Percentiles rank a stretch among this genome's conserved stretches.
These are phyloP conservation scores for Poeciliopsis turneri DNA, from an alignment of 2,797 vertebrate genomes.

Conservation along the genomic window DNA sequence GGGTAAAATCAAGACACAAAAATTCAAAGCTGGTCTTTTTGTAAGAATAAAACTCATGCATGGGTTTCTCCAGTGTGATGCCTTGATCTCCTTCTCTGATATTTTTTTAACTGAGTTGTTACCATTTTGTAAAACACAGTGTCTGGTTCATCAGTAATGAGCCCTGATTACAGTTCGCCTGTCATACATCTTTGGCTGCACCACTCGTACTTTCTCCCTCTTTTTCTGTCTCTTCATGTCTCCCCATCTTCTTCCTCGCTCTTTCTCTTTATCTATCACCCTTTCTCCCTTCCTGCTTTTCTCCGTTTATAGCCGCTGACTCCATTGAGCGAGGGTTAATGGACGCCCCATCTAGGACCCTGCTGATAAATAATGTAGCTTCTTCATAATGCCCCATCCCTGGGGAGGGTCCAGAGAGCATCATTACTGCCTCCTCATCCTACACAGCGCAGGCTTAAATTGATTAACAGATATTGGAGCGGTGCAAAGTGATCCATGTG, in stretches of 20 bases:
- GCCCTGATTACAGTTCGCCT: slow-evolving; percentile 48
- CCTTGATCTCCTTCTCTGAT: neutral
- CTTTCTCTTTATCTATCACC: slow-evolving; percentile 56
- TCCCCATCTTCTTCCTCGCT: slow-evolving; percentile 23
- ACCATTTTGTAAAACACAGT: slow-evolving; percentile 19
- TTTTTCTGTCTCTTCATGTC: slow-evolving; percentile 47
- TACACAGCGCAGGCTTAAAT: slow-evolving; percentile 94
- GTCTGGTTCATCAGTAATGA: slow-evolving; percentile 47
- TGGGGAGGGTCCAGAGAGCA: slow-evolving; percentile 93
- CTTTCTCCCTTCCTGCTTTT: slow-evolving; percentile 67
- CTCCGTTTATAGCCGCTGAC: slow-evolving; percentile 83
- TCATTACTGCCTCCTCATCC: slow-evolving; percentile 98
- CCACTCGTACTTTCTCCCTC: slow-evolving; percentile 56
- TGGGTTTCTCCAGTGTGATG: neutral
- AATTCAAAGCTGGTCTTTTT: neutral
- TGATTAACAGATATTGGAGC: slow-evolving; percentile 98
- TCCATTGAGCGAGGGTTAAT: slow-evolving; percentile 93
- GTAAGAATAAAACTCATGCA: neutral
- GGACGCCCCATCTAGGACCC: slow-evolving; percentile 91
- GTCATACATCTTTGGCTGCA: slow-evolving; percentile 47
- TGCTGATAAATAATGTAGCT: slow-evolving; percentile 99
- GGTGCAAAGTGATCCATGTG: slow-evolving; percentile 98
- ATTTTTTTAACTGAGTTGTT: slow-evolving; percentile 11
- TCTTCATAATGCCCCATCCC: slow-evolving; percentile 94
- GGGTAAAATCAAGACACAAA: neutral